phyloP scores from a whole-genome alignment of 2,888 invertebrate genomes.

The Oxycera nigricornis region DNA sequence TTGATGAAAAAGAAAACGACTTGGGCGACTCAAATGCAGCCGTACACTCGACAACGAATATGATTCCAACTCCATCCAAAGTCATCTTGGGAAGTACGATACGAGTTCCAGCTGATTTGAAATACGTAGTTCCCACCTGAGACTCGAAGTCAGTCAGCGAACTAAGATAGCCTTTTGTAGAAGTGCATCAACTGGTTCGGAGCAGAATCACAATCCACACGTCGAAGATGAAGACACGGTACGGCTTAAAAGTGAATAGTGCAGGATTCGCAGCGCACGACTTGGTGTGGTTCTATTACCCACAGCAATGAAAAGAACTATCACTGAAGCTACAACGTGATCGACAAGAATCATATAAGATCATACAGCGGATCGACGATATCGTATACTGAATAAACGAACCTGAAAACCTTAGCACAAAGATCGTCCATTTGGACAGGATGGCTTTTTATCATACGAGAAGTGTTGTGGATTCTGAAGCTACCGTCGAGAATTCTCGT shows the following conservation, averaged over 20 bases:
- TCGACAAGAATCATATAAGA: background rate
- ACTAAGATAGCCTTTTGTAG: too few species aligned
- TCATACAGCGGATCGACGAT: background rate
- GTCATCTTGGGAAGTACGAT: background rate
- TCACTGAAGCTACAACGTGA: background rate
- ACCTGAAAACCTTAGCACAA: background rate
- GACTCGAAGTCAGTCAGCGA: too few species aligned
- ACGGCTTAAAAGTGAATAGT: background rate
- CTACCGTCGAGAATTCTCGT: too few species aligned
- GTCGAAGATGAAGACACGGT: too few species aligned
- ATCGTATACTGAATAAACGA: background rate
- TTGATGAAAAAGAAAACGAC: background rate
- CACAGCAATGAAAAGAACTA: background rate
- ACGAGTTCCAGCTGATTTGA: background rate
- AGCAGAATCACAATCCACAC: too few species aligned
- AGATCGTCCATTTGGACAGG: background rate
- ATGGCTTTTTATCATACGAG: background rate
- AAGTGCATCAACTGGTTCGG: too few species aligned
- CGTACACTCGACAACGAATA: background rate
- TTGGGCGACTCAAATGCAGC: background rate
- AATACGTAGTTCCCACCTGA: too few species aligned
- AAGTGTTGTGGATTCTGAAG: too few species aligned
- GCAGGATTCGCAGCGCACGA: background rate
- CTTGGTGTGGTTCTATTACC: background rate
- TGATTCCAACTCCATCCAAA: background rate